Conservation (phyloP, 2,888 invertebrate species). For the Frankliniella fusca region DNA sequence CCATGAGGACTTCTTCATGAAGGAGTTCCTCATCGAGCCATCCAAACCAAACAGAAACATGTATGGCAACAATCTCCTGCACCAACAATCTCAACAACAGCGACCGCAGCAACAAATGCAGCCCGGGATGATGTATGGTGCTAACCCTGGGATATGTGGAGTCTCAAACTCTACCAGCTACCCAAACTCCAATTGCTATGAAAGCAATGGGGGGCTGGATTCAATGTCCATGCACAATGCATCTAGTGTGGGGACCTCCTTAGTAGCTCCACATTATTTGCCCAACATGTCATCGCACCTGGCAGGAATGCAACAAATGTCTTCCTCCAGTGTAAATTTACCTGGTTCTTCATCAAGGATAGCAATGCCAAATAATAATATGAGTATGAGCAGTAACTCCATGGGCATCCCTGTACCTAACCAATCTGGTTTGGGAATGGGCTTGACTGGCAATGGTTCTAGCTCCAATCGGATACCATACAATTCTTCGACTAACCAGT, state of each 20-base stretch:
- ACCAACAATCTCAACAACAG: neutral
- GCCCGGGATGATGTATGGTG: neutral
- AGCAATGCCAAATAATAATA: neutral
- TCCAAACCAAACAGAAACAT: slow-evolving; percentile 6
- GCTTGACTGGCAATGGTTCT: neutral
- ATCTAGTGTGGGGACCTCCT: neutral
- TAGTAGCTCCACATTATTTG: neutral
- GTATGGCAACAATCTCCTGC: neutral
- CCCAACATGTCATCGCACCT: neutral
- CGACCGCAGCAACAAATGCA: slow-evolving; percentile 4
- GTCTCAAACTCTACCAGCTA: neutral
- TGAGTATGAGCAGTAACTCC: neutral
- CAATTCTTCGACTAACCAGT: neutral
- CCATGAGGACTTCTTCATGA: slow-evolving; percentile 15
- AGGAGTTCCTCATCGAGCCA: slow-evolving; percentile 8
- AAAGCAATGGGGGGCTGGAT: neutral
- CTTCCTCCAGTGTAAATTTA: neutral
- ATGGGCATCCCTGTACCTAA: neutral
- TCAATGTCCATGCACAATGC: slow-evolving; percentile 2
- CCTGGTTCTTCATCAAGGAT: neutral
- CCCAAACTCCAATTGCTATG: slow-evolving; percentile 8
- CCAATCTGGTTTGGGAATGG: neutral
- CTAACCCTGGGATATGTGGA: neutral
- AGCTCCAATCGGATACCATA: neutral
- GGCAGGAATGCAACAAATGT: neutral